Evolutionary conservation across 2,888 invertebrate species (phyloP).

Genomic region (Ethmia dodecea): DNA sequence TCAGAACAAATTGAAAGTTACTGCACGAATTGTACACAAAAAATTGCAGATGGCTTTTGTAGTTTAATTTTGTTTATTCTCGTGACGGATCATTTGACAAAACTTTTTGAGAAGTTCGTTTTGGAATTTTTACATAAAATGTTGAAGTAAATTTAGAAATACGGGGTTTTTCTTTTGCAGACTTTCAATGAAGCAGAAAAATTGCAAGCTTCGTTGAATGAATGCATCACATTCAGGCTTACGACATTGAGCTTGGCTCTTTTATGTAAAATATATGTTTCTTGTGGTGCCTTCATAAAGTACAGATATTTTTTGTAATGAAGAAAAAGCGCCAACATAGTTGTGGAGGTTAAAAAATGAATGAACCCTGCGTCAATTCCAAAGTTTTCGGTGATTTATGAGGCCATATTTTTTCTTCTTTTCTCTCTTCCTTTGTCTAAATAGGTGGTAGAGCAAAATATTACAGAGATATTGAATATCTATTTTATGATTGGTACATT

Average conservation of each 20-base stretch:
- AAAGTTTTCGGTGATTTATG: constrained; percentile 8
- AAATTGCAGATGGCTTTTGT: constrained; percentile 21
- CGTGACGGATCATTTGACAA: constrained; percentile 18
- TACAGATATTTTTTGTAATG: too few relatives aligned
- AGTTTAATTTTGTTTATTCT: constrained; percentile 23
- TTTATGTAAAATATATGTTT: constrained; percentile 20
- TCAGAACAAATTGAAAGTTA: constrained; percentile 37
- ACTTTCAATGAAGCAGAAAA: constrained; percentile 29
- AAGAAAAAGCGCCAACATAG: too few relatives aligned
- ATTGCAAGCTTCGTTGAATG: constrained; percentile 25
- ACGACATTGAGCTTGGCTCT: constrained; percentile 17
- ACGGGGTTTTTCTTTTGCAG: constrained; percentile 23
- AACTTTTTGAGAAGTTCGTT: constrained; percentile 15
- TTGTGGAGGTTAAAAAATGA: neutral
- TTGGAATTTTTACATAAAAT: constrained; percentile 18
- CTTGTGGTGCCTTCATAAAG: too few relatives aligned
- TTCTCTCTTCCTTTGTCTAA: neutral
- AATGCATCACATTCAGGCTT: constrained; percentile 29
- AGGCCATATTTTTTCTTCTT: neutral
- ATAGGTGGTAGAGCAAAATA: too few relatives aligned
- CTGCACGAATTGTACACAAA: constrained; percentile 26
- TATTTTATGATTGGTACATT: too few relatives aligned
- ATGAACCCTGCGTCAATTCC: constrained; percentile 2
- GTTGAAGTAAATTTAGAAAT: constrained; percentile 20
- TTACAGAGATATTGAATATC: too few relatives aligned